A percentile compares a stretch with the other conserved stretches of the same genome.
phyloP scores from a whole-genome alignment of 53 echinoderm and acorn worm genomes.

The Echinarachnius parma region DNA sequence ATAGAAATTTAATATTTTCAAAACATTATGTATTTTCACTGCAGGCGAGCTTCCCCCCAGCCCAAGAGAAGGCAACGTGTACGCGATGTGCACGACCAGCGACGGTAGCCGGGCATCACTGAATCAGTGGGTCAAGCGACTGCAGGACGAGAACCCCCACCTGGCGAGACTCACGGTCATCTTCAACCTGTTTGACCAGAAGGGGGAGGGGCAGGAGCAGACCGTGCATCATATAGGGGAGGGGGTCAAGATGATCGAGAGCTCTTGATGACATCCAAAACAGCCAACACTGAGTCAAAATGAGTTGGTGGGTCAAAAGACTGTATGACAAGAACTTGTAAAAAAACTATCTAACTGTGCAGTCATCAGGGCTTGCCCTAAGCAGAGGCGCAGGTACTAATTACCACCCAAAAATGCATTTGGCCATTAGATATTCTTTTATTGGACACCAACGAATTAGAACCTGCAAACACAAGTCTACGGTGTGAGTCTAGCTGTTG shows the following conservation, averaged over 20 bases:
- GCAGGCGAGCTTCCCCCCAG: constrained; percentile 52
- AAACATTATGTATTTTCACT: not conserved
- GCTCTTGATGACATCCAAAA: constrained; percentile 33
- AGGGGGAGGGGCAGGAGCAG: constrained; percentile 20
- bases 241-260: constrained; percentile 37
- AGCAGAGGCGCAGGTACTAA: too few relatives aligned
- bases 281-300: too few relatives aligned
- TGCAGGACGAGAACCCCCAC: constrained; percentile 87
- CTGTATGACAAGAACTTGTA: too few relatives aligned
- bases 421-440: too few relatives aligned
- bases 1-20: too few relatives aligned
- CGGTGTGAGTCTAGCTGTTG: too few relatives aligned
- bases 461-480: too few relatives aligned
- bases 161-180: constrained; percentile 74
- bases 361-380: too few relatives aligned
- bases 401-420: too few relatives aligned
- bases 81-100: constrained; percentile 90
- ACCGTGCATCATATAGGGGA: constrained; percentile 30
- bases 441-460: too few relatives aligned
- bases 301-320: too few relatives aligned
- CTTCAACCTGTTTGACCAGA: constrained; percentile 80
- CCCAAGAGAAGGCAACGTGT: constrained; percentile 70
- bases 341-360: too few relatives aligned
- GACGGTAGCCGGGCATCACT: constrained; percentile 54
- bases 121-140: constrained; percentile 66